Base-by-base conservation (phyloP, 2,113 vertebrate genomes). In the Leptobrachium leishanense region DNA sequence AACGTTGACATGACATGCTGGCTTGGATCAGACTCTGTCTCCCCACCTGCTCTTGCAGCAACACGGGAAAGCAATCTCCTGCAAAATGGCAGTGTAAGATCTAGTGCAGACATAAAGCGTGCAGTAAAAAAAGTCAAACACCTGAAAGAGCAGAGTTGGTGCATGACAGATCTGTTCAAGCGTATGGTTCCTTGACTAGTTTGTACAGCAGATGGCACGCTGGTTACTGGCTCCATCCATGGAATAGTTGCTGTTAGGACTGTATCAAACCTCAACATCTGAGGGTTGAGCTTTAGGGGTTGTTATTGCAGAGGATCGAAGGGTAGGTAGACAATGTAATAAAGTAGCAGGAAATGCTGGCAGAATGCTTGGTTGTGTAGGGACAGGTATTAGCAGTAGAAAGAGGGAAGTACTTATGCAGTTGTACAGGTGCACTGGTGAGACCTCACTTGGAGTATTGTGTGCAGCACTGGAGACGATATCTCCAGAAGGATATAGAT, bases 171-270 rank as follows among this genome's bases (percentile, higher is more conserved):
- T 82, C 41, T 75, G 57, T 43, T 57, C 5, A 79, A 68, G 43
- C 69, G 65, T 83, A 46, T 0, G n/a, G 43, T 43, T 68, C 73
- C 73, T 68, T 81, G 78, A 12, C 43, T 76, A 8, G 73, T 44
- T n/a, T n/a, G 12, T 79, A 72, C 6, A 82, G 70, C 44, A 43
- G 57, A 77, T 67, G 31, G 13, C 76, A 64, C 55, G 77, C 55
- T 82, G 13, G 63, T 57, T 15, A 20, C 7, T 44, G 44, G 67
- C 46, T 41, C 43, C 39, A 20, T 68, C 50, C 39, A 12, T 13
- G 4, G 54, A 4, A 40, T 62, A 12, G 57, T 62, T 6, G 44
- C 44, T 46, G n/a, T n/a, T n/a, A n/a, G n/a, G n/a, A n/a, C n/a
- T n/a, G n/a, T n/a, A n/a, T n/a, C n/a, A n/a, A n/a, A n/a, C n/a